Conservation (phyloP, 2,888 invertebrate genomes). For the Lathronympha strigana region DNA sequence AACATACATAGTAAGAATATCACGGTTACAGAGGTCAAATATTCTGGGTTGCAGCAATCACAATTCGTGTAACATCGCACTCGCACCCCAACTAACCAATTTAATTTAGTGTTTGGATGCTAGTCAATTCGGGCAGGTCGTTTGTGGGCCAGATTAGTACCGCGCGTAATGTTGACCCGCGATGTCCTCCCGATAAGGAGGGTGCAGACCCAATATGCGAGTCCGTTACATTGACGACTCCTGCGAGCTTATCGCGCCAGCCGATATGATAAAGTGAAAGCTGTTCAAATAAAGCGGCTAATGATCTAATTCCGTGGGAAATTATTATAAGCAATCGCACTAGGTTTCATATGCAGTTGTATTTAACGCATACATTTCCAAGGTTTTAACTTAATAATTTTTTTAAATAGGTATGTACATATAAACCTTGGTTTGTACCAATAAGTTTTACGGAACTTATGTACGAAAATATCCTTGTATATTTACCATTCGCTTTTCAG, state of each 20-base stretch:
- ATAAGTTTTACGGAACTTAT: too few relatives aligned
- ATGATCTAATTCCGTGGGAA: conserved; percentile 13
- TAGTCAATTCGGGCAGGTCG: conserved; percentile 74
- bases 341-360: not conserved
- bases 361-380: not conserved
- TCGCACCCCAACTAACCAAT: conserved; percentile 62
- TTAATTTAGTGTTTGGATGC: conserved; percentile 77
- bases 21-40: too few relatives aligned
- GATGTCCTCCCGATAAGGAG: conserved; percentile 73
- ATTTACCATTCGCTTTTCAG: too few relatives aligned
- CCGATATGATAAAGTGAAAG: conserved; percentile 47
- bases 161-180: conserved; percentile 61
- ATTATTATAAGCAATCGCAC: not conserved
- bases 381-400: too few relatives aligned
- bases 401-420: too few relatives aligned
- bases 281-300: conserved; percentile 27
- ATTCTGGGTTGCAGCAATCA: too few relatives aligned
- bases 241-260: conserved; percentile 62
- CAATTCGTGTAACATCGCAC: conserved; percentile 52
- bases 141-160: conserved; percentile 72
- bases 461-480: too few relatives aligned
- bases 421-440: too few relatives aligned
- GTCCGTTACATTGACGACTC: conserved; percentile 70
- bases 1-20: too few relatives aligned
- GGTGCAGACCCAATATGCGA: conserved; percentile 68